Evolutionary conservation across 2,797 vertebrate species (phyloP), one percentile per base, ranked within the genome.

Genomic region (Falco columbarius): DNA sequence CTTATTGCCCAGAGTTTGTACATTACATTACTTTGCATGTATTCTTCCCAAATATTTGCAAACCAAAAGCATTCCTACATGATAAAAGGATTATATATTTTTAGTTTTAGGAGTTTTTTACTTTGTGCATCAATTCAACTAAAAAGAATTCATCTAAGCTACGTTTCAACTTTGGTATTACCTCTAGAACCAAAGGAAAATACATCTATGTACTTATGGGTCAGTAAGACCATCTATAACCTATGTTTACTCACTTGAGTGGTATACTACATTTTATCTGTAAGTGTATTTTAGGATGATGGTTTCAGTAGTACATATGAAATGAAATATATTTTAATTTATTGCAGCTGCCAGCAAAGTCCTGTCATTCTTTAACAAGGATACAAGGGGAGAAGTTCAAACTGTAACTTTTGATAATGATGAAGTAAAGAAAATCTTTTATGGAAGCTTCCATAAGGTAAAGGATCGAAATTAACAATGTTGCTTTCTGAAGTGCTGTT

Each of bases 361-460:
- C 0, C 76, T 99, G 75, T 99, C 99, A 21, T 99, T 99, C 98
- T 99, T 99, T 97, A 99, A 99, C 97, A 99, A 99, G 95, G 99
- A 99, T 91, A 98, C 98, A 74, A 97, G 98, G 12, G 99, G 99
- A 14, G 99, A 99, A 67, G 97, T 98, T 91, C 99, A 99, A 97
- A 99, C 98, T 16, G 98, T 98, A 77, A 98, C 98, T 19, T 99
- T 99, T 94, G 98, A 99, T 97, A 97, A 93, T 40, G 98, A 98
- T 26, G 98, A 98, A 52, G 97, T 99, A 71, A 99, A 99, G 98
- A 98, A 97, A 94, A 98, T 99, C 82, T 99, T 99, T 98, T 99
- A 99, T 81, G 99, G 99, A 93, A 99, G 99, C 97, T 99, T 99
- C 98, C 99, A 99, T 97, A 99, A 99, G 99, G 99, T 99, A 99